Evolutionary conservation across 2,113 vertebrate species (phyloP).

Genomic region (Campylomormyrus tamandua): DNA sequence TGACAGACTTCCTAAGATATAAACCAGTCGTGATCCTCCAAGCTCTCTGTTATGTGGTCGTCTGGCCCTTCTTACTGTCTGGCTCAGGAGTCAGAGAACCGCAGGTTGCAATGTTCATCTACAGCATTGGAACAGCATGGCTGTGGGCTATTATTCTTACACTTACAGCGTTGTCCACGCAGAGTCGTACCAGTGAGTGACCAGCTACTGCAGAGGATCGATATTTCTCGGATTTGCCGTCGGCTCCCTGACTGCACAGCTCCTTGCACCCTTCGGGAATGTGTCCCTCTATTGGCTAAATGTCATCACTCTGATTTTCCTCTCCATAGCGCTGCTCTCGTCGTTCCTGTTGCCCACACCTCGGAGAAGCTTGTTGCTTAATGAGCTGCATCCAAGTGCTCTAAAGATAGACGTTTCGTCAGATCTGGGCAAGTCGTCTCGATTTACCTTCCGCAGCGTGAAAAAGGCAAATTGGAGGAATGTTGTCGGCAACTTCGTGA

Average conservation of each 20-base stretch:
- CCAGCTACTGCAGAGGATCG: conserved; percentile 70
- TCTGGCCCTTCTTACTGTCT: conserved; percentile 68
- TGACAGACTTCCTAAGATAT: conserved; percentile 74
- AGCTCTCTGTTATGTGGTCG: conserved; percentile 62
- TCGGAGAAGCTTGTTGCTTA: conserved; percentile 63
- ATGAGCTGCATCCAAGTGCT: conserved; percentile 35
- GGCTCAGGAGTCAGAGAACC: conserved; percentile 58
- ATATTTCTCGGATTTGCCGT: conserved; percentile 67
- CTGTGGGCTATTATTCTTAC: conserved; percentile 75
- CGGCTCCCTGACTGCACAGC: conserved; percentile 61
- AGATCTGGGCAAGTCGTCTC: neutral
- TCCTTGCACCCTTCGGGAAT: conserved; percentile 59
- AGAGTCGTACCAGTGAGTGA: conserved; percentile 68
- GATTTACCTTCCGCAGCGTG: neutral
- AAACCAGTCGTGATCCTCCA: conserved; percentile 74
- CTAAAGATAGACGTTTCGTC: neutral
- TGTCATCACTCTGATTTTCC: conserved; percentile 64
- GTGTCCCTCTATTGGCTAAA: conserved; percentile 68
- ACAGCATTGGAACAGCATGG: conserved; percentile 63
- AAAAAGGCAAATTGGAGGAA: neutral
- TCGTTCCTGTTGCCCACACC: conserved; percentile 76
- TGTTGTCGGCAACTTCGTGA: conserved; percentile 43
- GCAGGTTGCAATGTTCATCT: conserved; percentile 69
- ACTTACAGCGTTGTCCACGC: conserved; percentile 68
- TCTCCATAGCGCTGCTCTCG: conserved; percentile 64